Conservation (phyloP, 2,797 vertebrate species). For the Ptychadena robeensis region DNA sequence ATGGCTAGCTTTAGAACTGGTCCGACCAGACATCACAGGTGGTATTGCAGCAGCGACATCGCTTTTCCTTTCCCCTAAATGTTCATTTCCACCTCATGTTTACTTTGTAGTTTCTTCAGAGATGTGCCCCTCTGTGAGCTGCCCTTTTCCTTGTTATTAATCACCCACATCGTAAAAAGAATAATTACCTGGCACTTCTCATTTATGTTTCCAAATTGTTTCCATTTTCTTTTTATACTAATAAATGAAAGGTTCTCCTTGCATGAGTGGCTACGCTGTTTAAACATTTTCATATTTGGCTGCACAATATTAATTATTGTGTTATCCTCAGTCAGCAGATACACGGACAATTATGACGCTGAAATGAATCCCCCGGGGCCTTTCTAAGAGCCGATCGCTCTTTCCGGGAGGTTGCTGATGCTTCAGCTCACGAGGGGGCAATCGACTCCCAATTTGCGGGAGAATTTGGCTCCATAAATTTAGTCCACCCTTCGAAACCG, state of each 20-base stretch:
- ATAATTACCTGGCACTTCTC: constrained; percentile 33
- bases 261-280: constrained; percentile 1
- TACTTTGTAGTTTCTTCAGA: not conserved
- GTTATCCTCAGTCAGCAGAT: constrained; percentile 44
- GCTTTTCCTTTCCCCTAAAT: too few species aligned
- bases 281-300: constrained; percentile 24
- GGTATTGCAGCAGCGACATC: too few species aligned
- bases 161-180: constrained; percentile 14
- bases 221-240: constrained; percentile 26
- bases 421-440: not conserved
- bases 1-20: too few species aligned
- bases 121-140: too few species aligned
- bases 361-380: constrained; percentile 12
- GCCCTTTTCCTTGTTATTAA: constrained; percentile 2
- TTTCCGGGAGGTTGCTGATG: not conserved
- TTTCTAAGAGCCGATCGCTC: not conserved
- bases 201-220: constrained; percentile 29
- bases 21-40: too few species aligned
- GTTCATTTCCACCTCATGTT: not conserved
- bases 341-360: constrained; percentile 22
- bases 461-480: not conserved
- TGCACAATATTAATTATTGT: constrained; percentile 32
- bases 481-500: not conserved
- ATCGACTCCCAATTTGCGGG: not conserved
- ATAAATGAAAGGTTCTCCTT: constrained; percentile 28